Percentiles rank a stretch among this genome's conserved stretches.
Evolutionary conservation across 2,113 vertebrate species (phyloP).

Genomic region (Pedionomus torquatus): DNA sequence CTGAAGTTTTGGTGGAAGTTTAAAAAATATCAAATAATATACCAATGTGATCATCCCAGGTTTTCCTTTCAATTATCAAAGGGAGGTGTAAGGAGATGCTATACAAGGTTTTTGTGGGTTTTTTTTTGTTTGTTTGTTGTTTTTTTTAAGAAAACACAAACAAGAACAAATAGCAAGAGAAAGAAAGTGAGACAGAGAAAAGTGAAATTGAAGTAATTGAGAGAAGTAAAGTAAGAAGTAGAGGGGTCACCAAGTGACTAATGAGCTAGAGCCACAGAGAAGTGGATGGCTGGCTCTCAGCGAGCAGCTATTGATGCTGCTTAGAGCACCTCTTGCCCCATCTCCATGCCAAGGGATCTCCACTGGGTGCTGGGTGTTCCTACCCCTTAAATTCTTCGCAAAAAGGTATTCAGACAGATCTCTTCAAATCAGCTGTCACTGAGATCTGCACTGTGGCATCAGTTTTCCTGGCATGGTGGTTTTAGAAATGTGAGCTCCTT

Average conservation of each 20-base stretch:
- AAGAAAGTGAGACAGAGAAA: background rate
- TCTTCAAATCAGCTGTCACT: background rate
- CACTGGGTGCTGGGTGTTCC: accelerated
- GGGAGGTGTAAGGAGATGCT: background rate
- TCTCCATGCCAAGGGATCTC: background rate
- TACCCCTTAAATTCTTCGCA: background rate
- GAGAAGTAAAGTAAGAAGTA: background rate
- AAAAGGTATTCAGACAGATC: background rate
- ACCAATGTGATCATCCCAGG: background rate
- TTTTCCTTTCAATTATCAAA: background rate
- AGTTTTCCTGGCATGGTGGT: background rate
- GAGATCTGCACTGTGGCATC: background rate
- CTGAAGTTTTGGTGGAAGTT: background rate
- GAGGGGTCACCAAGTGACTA: background rate
- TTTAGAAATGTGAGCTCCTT: background rate
- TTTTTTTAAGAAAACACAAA: background rate
- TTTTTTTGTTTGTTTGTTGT: too few species aligned
- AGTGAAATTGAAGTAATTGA: background rate
- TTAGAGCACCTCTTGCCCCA: background rate
- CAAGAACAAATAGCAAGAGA: background rate
- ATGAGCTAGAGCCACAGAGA: background rate
- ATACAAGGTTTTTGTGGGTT: background rate
- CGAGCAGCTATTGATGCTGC: background rate
- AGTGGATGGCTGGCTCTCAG: background rate
- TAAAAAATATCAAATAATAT: background rate